Base-by-base conservation (phyloP, 2,797 vertebrate genomes). In the Lepilemur septentrionalis region DNA sequence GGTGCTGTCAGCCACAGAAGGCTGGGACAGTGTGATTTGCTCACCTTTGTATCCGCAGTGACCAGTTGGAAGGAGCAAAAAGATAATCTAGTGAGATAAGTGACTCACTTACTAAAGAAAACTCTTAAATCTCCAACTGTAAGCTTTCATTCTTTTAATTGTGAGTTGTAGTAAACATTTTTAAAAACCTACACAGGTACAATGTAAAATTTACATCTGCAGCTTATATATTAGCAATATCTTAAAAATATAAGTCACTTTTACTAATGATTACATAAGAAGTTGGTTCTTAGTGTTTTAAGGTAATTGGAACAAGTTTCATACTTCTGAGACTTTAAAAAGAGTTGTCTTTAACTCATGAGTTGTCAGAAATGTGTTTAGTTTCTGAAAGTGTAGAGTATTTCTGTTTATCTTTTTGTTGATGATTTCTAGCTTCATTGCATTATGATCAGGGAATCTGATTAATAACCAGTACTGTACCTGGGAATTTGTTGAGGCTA, bases 401-500 rank as follows among this genome's bases (percentile, higher is more conserved):
- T 91, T 91, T 57, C 57, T 18, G 0, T 61, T 79, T 63, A 41
- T 72, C 61, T 83, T 85, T 94, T 78, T 85, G 35, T 78, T 89
- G 79, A 63, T 70, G n/a, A 69, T 90, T 95, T 94, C 70, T 92
- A 52, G 73, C 75, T 91, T 91, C 67, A 91, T 46, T 91, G 72
- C 59, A 13, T 73, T 50, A 61, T 75, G 30, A 69, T 79, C 50
- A 84, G 25, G 41, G 48, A 89, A 25, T 80, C 38, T 94, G 46
- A 72, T 69, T 91, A 85, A 59, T 87, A 57, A 41, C 14, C 35
- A n/a, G 25, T 75, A 65, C 25, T 46, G 1, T 52, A 59, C 25
- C 38, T 86, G 70, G 59, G 93, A 73, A 41, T 86, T 63, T 75
- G 46, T 81, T 67, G 67, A 91, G 46, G 61, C 38, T 83, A 22